Percentiles rank a stretch among this genome's conserved stretches.
phyloP scores from a whole-genome alignment of 2,888 invertebrate species.

The Drosophila percnosoma region DNA sequence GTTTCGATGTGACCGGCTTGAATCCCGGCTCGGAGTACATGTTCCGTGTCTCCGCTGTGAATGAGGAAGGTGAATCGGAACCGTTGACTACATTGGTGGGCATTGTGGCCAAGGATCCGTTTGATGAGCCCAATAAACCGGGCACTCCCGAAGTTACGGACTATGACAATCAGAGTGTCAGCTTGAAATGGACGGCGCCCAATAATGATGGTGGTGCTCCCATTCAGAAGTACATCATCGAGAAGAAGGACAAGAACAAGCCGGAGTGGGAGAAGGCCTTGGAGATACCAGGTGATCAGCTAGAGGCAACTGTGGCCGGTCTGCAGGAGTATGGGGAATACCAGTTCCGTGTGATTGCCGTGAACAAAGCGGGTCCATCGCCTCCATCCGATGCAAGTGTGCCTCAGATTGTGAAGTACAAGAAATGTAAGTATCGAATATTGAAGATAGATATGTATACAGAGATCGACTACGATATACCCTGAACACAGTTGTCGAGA shows the following conservation, averaged over 20 bases:
- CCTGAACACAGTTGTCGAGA: no score
- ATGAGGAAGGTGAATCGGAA: slow-evolving; percentile 99
- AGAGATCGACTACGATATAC: neutral
- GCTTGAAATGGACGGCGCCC: slow-evolving; percentile 96
- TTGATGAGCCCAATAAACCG: slow-evolving; percentile 97
- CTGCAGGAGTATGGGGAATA: slow-evolving; percentile 96
- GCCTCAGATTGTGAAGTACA: slow-evolving; percentile 94
- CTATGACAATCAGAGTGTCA: slow-evolving; percentile 98
- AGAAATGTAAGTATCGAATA: slow-evolving; percentile 89
- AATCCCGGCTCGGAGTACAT: slow-evolving; percentile 98
- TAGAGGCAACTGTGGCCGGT: slow-evolving; percentile 91
- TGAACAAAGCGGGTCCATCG: slow-evolving; percentile 96
- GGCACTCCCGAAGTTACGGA: slow-evolving; percentile 95
- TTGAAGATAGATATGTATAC: neutral
- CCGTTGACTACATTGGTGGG: slow-evolving; percentile 96
- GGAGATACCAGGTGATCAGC: slow-evolving; percentile 91
- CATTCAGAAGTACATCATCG: slow-evolving; percentile 96
- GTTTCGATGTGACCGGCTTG: slow-evolving; percentile 88
- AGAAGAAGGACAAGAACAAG: slow-evolving; percentile 96
- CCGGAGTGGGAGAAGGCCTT: slow-evolving; percentile 93
- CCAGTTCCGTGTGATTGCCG: slow-evolving; percentile 95
- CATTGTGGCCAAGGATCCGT: slow-evolving; percentile 99
- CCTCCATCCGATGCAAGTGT: slow-evolving; percentile 96
- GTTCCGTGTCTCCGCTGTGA: slow-evolving; percentile 98
- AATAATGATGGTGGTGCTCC: slow-evolving; percentile 97